Conservation (phyloP, 2,113 vertebrate genomes). For the Sapayoa aenigma region DNA sequence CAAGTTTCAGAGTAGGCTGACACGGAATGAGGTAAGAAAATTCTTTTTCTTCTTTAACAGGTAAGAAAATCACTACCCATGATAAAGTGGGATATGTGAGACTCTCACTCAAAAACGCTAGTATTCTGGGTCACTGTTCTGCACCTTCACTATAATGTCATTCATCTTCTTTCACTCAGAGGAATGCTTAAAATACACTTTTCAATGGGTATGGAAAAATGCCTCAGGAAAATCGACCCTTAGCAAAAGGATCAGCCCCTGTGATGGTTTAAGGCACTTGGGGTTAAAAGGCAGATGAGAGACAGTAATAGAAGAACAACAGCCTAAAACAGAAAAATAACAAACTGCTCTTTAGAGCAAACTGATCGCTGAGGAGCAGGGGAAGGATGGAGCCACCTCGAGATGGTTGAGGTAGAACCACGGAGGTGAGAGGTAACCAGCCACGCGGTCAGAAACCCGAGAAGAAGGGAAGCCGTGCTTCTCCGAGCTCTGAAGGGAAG, state of each 20-base stretch:
- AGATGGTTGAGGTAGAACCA: no score
- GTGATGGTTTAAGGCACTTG: no score
- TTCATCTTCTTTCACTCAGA: background rate
- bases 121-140: background rate
- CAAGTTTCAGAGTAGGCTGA: background rate
- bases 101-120: background rate
- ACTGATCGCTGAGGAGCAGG: no score
- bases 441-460: no score
- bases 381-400: no score
- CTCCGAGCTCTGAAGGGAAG: no score
- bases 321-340: no score
- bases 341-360: no score
- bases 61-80: background rate
- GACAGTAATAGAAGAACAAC: no score
- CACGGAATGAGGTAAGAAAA: background rate
- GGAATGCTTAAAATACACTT: background rate
- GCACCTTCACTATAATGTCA: background rate
- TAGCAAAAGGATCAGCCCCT: background rate
- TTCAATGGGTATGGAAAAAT: background rate
- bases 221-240: background rate
- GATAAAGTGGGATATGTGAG: background rate
- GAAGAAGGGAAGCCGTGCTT: no score
- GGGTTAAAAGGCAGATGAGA: no score
- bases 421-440: no score
- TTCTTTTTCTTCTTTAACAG: background rate